These are phyloP conservation scores for Sebastes oblongus DNA, from an alignment of 2,797 vertebrate species.

Conservation along the genomic window DNA sequence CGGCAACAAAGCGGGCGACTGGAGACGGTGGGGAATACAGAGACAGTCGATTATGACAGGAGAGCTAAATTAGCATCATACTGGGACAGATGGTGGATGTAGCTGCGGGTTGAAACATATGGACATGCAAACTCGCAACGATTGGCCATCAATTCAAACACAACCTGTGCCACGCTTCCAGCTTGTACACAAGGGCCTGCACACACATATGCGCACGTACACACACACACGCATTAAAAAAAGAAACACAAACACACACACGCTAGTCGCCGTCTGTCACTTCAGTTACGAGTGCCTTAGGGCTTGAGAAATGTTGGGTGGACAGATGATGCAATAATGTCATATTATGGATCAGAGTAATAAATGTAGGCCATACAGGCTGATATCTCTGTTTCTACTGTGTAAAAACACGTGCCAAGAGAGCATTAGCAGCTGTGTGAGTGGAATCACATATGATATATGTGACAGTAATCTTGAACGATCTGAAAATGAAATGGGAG, in stretches of 20 bases:
- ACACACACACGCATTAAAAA: slow-evolving; percentile 1
- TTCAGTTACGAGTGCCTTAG: slow-evolving; percentile 64
- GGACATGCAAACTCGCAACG: slow-evolving; percentile 65
- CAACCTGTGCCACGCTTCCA: slow-evolving; percentile 59
- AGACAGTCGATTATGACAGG: slow-evolving; percentile 60
- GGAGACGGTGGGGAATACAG: slow-evolving; percentile 54
- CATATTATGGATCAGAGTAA: slow-evolving; percentile 68
- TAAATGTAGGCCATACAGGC: slow-evolving; percentile 59
- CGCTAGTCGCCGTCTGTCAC: slow-evolving; percentile 63
- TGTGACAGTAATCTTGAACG: slow-evolving; percentile 51
- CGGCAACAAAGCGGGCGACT: slow-evolving; percentile 15
- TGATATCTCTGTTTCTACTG: slow-evolving; percentile 40
- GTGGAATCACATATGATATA: slow-evolving; percentile 25
- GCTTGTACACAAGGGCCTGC: slow-evolving; percentile 46
- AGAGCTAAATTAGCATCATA: slow-evolving; percentile 72
- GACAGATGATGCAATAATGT: slow-evolving; percentile 78
- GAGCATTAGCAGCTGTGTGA: slow-evolving; percentile 29
- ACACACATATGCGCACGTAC: slow-evolving; percentile 15
- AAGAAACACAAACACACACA: not conserved
- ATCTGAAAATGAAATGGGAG: slow-evolving; percentile 56
- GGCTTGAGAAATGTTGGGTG: slow-evolving; percentile 64
- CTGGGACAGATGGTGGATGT: slow-evolving; percentile 75
- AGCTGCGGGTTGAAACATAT: slow-evolving; percentile 78
- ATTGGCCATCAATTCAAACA: slow-evolving; percentile 75
- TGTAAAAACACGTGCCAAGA: slow-evolving; percentile 23